These are phyloP conservation scores for Hydrotaea cyrtoneurina DNA, from an alignment of 2,888 invertebrate species.

Conservation along the genomic window DNA sequence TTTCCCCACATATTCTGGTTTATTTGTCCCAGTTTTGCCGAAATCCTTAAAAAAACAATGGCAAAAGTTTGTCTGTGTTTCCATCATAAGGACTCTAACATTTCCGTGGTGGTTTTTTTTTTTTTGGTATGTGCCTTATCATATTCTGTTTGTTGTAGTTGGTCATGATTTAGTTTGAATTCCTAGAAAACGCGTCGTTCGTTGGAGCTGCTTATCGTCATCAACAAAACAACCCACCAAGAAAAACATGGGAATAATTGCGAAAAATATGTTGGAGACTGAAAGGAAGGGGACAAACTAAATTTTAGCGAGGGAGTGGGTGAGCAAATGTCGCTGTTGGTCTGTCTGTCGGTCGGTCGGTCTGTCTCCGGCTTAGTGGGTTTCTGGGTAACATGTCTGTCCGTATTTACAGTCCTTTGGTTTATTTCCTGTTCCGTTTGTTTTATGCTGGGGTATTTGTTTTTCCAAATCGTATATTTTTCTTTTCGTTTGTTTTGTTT, in stretches of 20 bases:
- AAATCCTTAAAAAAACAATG: background rate
- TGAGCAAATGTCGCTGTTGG: background rate
- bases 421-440: conserved; percentile 20
- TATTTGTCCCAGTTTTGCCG: background rate
- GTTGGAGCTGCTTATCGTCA: conserved; percentile 4
- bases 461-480: background rate
- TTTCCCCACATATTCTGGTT: background rate
- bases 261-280: background rate
- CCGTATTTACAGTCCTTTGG: conserved; percentile 25
- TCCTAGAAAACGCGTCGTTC: background rate
- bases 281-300: background rate
- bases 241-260: conserved; percentile 15
- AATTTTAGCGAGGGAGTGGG: background rate
- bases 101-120: conserved; percentile 7
- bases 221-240: conserved; percentile 20
- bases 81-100: background rate
- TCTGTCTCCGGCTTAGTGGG: background rate
- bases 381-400: background rate
- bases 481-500: conserved; percentile 5
- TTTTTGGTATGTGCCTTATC: conserved; percentile 3
- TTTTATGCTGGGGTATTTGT: no score
- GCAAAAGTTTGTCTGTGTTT: background rate
- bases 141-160: background rate
- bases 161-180: conserved; percentile 1
- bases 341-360: background rate